Evolutionary conservation across 2,888 invertebrate genomes (phyloP), one percentile per base, ranked within the genome.

Genomic region (Ochropacha duplaris): DNA sequence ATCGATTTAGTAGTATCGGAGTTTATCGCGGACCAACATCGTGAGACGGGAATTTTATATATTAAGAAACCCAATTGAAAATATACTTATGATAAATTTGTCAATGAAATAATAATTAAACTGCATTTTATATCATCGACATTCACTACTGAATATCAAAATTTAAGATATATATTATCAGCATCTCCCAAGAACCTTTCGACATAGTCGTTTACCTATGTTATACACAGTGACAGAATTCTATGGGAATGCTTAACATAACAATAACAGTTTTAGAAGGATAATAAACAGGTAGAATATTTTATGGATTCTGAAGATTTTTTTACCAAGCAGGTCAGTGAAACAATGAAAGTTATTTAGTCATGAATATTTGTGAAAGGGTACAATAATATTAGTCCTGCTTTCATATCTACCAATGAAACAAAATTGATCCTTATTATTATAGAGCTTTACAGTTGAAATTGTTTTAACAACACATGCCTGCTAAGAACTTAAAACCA

Each of bases 321-420:
- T 31, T 31, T 6, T n/a, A n/a, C 31, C 31, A 31, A 12, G 22
- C 19, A 52, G 14, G 34, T 19, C 31, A 12, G 31, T 12, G 31
- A 34, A 52, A 52, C 52, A 52, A 52, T 34, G 52, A 28, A 52
- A 31, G 31, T 22, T 52, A 51, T 51, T 52, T 31, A 52, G 31
- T 31, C 22, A 51, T 19, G 52, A 52, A 52, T 52, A 31, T 52
- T 52, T 31, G 11, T 52, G 19, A 22, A 31, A 14, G 52, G 31
- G 22, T 31, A 31, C 28, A 26, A 24, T 24, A n/a, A n/a, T n/a
- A 51, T 52, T 52, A 52, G 52, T 31, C 22, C 28, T 31, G 52
- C 52, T 52, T 52, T 52, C 52, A 26, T 52, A 22, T 52, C 22
- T 31, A 31, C 31, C 31, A 0, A 31, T 31, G 19, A 31, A 50